Base-by-base conservation (phyloP, 2,888 invertebrate species). In the Sericinus montela region DNA sequence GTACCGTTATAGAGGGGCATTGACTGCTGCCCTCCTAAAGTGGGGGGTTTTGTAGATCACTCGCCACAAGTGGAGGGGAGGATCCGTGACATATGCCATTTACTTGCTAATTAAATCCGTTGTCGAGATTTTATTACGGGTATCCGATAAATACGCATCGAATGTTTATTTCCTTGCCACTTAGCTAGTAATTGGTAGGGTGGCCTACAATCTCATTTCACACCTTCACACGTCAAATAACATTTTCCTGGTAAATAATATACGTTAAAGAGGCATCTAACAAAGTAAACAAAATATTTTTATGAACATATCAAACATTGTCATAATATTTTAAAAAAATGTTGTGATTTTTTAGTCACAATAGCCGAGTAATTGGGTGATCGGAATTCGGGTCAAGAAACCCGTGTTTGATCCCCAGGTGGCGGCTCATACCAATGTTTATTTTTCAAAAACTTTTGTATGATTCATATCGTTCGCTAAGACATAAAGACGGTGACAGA, bases 1-100 rank as follows among this genome's bases (percentile, higher is more conserved):
- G 82, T 75, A 82, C 86, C 84, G 87, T 85, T 84, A 85, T 69
- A 79, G 80, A 75, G 85, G 84, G 85, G 85, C 80, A 82, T 60
- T 79, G 79, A 78, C 80, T 78, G 77, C 80, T 78, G 77, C 75
- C 81, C 77, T 67, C 77, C 73, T 70, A 78, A 80, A 19, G 81
- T 82, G 76, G 86, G 86, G 86, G 85, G 69, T 55, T 79, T 78
- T 74, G 71, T 82, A 72, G 81, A 79, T 76, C 83, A 81, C 62
- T 69, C 43, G 52, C 41, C 41, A 28, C 50, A 47, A 67, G 74
- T 57, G 78, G 77, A 5, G 19, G 5, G 19, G 19, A 73, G 75
- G 70, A 72, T 63, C 69, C 65, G 78, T 80, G 79, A 79, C 83
- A 83, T 80, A 78, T 80, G 79, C 70, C 78, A 81, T 80, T 70